Evolutionary conservation across 1,140 invertebrate genomes (phyloP).

Genomic region (Bombus fervidus): DNA sequence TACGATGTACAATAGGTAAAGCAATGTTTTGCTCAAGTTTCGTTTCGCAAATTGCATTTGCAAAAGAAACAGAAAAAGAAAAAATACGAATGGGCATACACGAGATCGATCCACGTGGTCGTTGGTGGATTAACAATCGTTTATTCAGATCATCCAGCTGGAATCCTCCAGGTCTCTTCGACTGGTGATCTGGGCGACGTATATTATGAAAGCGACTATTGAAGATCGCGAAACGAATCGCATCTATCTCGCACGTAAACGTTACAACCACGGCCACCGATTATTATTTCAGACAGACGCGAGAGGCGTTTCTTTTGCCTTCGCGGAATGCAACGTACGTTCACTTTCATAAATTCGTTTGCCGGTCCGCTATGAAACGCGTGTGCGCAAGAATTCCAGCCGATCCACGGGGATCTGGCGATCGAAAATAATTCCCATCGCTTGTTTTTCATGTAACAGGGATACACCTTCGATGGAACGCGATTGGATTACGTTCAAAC

Average conservation of each 20-base stretch:
- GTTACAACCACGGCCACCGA: neutral
- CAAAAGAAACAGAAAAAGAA: neutral
- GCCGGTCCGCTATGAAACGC: neutral
- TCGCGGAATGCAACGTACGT: conserved; percentile 7
- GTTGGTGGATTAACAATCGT: conserved; percentile 38
- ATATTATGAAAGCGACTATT: conserved; percentile 29
- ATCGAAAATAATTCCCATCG: neutral
- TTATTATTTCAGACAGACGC: conserved; percentile 23
- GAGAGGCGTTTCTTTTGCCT: conserved; percentile 1
- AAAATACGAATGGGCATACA: neutral
- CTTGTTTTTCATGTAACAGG: neutral
- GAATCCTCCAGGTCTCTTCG: conserved; percentile 28
- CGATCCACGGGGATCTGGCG: neutral
- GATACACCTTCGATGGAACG: too few relatives aligned
- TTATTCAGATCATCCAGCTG: conserved; percentile 21
- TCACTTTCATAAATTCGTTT: conserved; percentile 16
- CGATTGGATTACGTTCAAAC: too few relatives aligned
- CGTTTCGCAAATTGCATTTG: neutral
- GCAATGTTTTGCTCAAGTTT: too few relatives aligned
- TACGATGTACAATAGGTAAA: too few relatives aligned
- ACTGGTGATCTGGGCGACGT: neutral
- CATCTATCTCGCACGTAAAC: neutral
- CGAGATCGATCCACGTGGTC: neutral
- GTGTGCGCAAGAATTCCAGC: neutral
- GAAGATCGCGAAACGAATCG: conserved; percentile 19